phyloP scores from a whole-genome alignment of 2,797 vertebrate genomes.

The Tamandua tetradactyla region DNA sequence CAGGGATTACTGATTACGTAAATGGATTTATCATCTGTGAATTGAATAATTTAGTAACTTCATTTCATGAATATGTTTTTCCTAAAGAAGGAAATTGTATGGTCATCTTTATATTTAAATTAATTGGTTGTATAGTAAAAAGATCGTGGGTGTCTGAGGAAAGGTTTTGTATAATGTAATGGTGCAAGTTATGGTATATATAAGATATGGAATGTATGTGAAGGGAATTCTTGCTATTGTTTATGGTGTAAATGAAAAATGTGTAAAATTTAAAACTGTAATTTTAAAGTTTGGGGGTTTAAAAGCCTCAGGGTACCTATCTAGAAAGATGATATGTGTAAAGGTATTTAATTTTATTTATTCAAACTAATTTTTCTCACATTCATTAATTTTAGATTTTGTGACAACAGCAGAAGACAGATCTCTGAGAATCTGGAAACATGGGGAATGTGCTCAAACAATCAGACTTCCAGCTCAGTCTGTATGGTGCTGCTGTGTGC shows the following conservation, averaged over 20 bases:
- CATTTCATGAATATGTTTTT: neutral
- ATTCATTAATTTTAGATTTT: slow-evolving; percentile 89
- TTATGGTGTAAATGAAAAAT: slow-evolving; percentile 8
- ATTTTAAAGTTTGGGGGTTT: neutral
- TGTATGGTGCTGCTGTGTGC: slow-evolving; percentile 96
- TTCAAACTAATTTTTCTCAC: neutral
- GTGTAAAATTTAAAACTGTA: neutral
- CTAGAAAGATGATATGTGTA: slow-evolving; percentile 36
- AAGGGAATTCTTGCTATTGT: slow-evolving; percentile 1
- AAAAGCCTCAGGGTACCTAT: neutral
- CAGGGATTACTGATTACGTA: neutral
- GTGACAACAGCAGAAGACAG: slow-evolving; percentile 96
- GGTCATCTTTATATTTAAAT: slow-evolving; percentile 16
- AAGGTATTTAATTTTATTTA: slow-evolving; percentile 49
- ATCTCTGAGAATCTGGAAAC: slow-evolving; percentile 94
- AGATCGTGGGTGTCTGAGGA: neutral
- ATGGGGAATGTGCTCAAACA: slow-evolving; percentile 94
- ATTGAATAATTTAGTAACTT: slow-evolving; percentile 47
- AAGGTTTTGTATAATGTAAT: slow-evolving; percentile 42
- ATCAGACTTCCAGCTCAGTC: slow-evolving; percentile 96
- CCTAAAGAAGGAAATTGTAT: slow-evolving; percentile 23
- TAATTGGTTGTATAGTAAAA: slow-evolving; percentile 10
- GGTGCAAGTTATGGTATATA: neutral
- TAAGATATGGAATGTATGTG: slow-evolving; percentile 19
- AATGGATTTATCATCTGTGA: neutral